Base-by-base conservation (phyloP, 2,888 invertebrate genomes). In the Tiphia femorata region DNA sequence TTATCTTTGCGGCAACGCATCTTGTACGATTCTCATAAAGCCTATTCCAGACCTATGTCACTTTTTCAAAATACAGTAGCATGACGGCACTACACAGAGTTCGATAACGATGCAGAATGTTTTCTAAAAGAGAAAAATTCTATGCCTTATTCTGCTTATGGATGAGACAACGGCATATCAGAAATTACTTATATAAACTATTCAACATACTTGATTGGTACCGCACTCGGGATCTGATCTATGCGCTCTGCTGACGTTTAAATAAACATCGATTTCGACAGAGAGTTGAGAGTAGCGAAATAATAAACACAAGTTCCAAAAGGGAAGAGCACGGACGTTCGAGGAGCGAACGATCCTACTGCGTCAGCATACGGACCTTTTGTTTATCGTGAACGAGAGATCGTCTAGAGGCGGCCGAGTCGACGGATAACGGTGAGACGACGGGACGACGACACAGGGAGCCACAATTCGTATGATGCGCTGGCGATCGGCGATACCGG, bases 311-410 rank as follows among this genome's bases (percentile, higher is more conserved):
- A n/a, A 33, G 5, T 5, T 33, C 33, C 12, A 5, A 2, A n/a
- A 30, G 2, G 14, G 10, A 38, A 38, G 38, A 38, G 27, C 5
- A 38, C 19, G 19, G 19, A 33, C 10, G 3, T 33, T 14, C 33
- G 33, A 33, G 10, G 33, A 33, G 33, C 14, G 33, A 14, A 38
- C 12, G 43, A 23, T 30, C 37, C 30, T 33, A 40, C 40, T 7
- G 37, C 42, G 38, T 53, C 37, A 49, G 46, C 42, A 40, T 51
- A 63, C 61, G 48, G 57, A 61, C 50, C 61, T 63, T 58, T 63
- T 63, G 61, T 63, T 63, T 63, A 61, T 58, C 46, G 50, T 8
- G 27, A 48, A 46, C 35, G 30, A 30, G 19, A 37, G 19, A 37
- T 4, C 1, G 6, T 2, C 6, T 16, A 37, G 17, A 3, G 17